Evolutionary conservation across 2,113 vertebrate species (phyloP).

Genomic region (Leucoraja erinaceus): DNA sequence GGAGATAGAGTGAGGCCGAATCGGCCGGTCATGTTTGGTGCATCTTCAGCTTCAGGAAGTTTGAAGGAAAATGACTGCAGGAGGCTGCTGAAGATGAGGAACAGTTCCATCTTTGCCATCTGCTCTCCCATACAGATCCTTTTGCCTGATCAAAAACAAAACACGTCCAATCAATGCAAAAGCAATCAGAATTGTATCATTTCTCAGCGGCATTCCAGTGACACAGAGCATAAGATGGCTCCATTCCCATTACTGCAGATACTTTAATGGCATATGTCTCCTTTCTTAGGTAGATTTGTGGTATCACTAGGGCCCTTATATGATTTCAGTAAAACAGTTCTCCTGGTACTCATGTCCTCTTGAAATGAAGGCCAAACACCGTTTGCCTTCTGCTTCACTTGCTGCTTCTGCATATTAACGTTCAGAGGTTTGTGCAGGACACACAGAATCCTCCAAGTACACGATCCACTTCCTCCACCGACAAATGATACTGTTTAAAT

Average conservation of each 20-base stretch:
- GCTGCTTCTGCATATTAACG: no score
- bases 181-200: not conserved
- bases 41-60: constrained; percentile 61
- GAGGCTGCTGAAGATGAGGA: constrained; percentile 75
- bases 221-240: not conserved
- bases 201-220: not conserved
- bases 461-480: not conserved
- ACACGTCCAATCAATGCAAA: not conserved
- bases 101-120: constrained; percentile 92
- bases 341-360: no score
- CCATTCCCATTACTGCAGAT: not conserved
- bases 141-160: constrained; percentile 61
- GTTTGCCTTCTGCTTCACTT: no score
- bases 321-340: no score
- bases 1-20: constrained; percentile 86
- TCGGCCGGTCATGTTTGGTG: constrained; percentile 71
- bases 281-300: no score
- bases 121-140: constrained; percentile 93
- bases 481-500: not conserved
- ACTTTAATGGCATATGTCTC: not conserved
- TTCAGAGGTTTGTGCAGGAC: no score
- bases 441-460: no score
- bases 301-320: no score
- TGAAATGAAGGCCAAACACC: no score
- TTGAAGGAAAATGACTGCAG: constrained; percentile 77